Evolutionary conservation across 1,140 invertebrate species (phyloP).

Genomic region (Rhyzopertha dominica): DNA sequence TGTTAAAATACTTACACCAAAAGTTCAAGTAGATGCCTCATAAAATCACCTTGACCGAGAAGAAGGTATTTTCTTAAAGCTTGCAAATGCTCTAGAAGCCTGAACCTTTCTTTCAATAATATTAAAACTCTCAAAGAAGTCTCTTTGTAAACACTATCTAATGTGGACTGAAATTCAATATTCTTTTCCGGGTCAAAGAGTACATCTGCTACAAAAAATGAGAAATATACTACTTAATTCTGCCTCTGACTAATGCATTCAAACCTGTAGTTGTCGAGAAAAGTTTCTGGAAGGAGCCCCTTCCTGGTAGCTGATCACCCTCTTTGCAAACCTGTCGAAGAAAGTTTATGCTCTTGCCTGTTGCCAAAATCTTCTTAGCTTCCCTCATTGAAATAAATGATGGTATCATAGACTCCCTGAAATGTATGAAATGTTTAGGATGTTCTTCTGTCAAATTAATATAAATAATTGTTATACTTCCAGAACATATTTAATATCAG

Average conservation of each 20-base stretch:
- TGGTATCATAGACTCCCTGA: conserved; percentile 71
- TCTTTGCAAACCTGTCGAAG: conserved; percentile 87
- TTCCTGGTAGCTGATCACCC: conserved; percentile 62
- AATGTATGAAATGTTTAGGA: no score
- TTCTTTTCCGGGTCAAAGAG: conserved; percentile 68
- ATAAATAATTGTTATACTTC: background rate
- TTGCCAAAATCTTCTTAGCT: conserved; percentile 79
- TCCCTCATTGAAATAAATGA: conserved; percentile 64
- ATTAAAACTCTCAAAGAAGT: conserved; percentile 83
- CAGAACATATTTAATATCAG: no score
- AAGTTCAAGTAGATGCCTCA: conserved; percentile 85
- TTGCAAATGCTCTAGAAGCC: conserved; percentile 85
- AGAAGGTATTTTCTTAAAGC: conserved; percentile 87
- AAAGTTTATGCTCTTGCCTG: conserved; percentile 95
- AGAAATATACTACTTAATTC: background rate
- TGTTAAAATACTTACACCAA: conserved; percentile 64
- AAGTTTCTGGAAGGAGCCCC: conserved; percentile 56
- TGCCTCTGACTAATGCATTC: conserved; percentile 10
- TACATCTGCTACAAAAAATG: conserved; percentile 53
- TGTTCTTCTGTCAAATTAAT: background rate
- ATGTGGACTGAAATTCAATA: conserved; percentile 68
- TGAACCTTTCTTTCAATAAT: conserved; percentile 80
- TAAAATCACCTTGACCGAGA: conserved; percentile 93
- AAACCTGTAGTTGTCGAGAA: conserved; percentile 46
- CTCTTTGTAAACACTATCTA: conserved; percentile 78